Conservation (phyloP, 2,888 invertebrate species). For the Gibbula magus region DNA sequence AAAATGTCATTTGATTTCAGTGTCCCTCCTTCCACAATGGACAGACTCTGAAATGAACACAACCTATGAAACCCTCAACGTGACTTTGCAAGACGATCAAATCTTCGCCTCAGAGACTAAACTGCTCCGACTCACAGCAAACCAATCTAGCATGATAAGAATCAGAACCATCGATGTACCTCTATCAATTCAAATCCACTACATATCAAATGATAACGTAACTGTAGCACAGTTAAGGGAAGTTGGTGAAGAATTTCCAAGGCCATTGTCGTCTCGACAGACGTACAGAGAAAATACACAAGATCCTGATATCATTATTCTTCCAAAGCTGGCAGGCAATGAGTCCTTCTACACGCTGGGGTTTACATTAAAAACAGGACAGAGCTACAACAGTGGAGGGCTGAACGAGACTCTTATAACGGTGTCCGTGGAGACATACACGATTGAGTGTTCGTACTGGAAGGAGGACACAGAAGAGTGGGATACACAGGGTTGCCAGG, state of each 20-base stretch:
- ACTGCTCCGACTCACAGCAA: too few species aligned
- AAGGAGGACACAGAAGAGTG: constrained; percentile 10
- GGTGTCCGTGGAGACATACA: constrained; percentile 2
- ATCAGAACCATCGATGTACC: too few species aligned
- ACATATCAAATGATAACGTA: not conserved
- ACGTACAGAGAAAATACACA: not conserved
- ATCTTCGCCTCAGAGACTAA: too few species aligned
- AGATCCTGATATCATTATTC: constrained; percentile 12
- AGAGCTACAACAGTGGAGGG: not conserved
- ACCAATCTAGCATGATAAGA: too few species aligned
- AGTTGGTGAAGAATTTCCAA: not conserved
- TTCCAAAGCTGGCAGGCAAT: not conserved
- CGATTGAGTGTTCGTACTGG: constrained; percentile 27
- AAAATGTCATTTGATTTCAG: too few species aligned
- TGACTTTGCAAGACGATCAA: too few species aligned
- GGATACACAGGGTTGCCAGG: constrained; percentile 26
- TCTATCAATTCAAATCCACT: too few species aligned
- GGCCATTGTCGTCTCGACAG: not conserved
- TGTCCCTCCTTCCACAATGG: too few species aligned
- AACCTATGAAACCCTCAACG: too few species aligned
- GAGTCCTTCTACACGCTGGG: not conserved
- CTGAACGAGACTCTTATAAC: not conserved
- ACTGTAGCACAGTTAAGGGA: not conserved
- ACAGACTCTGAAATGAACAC: not conserved
- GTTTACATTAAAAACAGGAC: not conserved